Evolutionary conservation across 2,888 invertebrate species (phyloP), one percentile per base, ranked within the genome.

Genomic region (Lacanobia wlatinum): DNA sequence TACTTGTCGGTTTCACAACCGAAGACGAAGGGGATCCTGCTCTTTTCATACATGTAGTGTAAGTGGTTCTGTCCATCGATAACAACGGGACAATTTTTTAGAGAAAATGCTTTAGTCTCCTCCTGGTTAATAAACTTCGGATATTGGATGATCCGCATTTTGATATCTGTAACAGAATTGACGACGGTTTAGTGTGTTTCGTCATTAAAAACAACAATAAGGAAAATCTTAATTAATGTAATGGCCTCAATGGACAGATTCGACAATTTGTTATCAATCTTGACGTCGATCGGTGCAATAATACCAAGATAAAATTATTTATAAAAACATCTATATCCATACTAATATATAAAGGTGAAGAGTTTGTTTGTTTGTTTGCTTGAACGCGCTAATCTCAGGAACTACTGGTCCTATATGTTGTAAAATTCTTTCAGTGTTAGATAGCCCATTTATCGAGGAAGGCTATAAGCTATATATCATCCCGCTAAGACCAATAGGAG

Each of bases 31-130:
- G 81, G 83, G 0, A 90, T 48, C 0, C 38, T 28, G 52, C 85
- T 87, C 0, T 81, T 8, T 34, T 83, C 6, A 60, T 92, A 92
- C 8, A 80, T 56, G 0, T 64, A 0, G 60, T 87, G 86, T 7
- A 92, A 87, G 56, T 87, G 85, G 48, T 89, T 88, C 21, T 90
- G 88, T 0, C 83, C 92, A 48, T 92, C 92, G 2, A 92, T 87
- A 2, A 92, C 92, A 0, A 92, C 84, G 0, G 65, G 40, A 46
- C 85, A 81, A 38, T 91, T 71, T 40, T 82, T 85, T n/a, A 92
- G 61, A 8, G 21, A n/a, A 21, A 0, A 6, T 21, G 21, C 2
- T 6, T 46, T 34, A 3, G 78, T 58, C 23, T 66, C 48, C 14
- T 77, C 34, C 1, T 6, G 12, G 0, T 2, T 0, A 18, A 81